Percentiles rank a stretch among this genome's conserved stretches.
Conservation (phyloP, 1,140 invertebrate genomes). For the Drosophila carrolli region DNA sequence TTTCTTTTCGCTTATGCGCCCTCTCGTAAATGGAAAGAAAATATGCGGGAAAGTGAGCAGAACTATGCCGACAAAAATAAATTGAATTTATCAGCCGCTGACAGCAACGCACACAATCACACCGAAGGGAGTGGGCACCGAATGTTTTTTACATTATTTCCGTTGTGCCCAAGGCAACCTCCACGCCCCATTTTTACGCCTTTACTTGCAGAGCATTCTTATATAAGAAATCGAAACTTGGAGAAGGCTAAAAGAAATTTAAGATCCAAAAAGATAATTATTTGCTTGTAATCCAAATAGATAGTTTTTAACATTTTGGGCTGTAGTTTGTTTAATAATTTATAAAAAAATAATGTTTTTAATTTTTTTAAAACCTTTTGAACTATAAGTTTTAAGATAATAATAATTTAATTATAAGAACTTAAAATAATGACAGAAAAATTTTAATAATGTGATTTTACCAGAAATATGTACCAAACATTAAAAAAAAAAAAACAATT, state of each 20-base stretch:
- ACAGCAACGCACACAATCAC: constrained; percentile 33
- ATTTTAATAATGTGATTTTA: too few species aligned
- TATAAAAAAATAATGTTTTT: too few species aligned
- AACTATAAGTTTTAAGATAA: too few species aligned
- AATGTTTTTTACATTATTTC: constrained; percentile 59
- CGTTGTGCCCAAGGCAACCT: constrained; percentile 15
- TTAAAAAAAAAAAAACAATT: too few species aligned
- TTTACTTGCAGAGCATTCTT: background rate
- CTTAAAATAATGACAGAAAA: too few species aligned
- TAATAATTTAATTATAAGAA: too few species aligned
- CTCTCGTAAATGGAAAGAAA: constrained; percentile 71
- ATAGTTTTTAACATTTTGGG: too few species aligned
- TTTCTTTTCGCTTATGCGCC: constrained; percentile 26
- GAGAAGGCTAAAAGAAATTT: background rate
- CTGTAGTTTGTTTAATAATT: too few species aligned
- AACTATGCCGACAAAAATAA: constrained; percentile 67
- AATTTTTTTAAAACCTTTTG: too few species aligned
- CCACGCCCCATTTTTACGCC: background rate
- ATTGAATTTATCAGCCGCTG: constrained; percentile 77
- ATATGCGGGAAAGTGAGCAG: constrained; percentile 48
- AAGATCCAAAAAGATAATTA: background rate
- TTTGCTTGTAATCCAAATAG: too few species aligned
- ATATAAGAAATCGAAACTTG: constrained; percentile 9
- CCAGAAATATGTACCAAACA: too few species aligned
- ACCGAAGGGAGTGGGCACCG: background rate